Evolutionary conservation across 2,797 vertebrate species (phyloP).

Genomic region (Bradypodion ventrale): DNA sequence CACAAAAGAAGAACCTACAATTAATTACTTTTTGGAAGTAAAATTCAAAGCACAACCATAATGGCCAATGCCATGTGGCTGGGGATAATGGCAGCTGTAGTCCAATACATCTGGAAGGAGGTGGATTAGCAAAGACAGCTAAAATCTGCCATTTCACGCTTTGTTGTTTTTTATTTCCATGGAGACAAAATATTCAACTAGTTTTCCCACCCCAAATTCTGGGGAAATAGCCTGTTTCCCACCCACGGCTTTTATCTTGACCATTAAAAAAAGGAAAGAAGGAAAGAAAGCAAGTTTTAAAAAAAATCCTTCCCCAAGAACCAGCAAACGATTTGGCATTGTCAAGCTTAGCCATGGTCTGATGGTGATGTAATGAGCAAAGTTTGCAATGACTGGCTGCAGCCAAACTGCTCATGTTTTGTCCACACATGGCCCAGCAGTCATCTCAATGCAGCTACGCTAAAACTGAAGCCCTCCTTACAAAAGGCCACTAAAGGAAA

Average conservation of each 20-base stretch:
- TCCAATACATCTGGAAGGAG: neutral
- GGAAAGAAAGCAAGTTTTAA: neutral
- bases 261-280: constrained; percentile 47
- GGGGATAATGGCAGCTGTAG: neutral
- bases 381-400: constrained; percentile 78
- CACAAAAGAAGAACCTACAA: too few relatives aligned
- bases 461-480: constrained; percentile 68
- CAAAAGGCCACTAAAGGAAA: constrained; percentile 70
- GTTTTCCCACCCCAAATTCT: constrained; percentile 62
- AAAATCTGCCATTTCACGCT: constrained; percentile 7
- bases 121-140: neutral
- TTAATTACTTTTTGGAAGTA: too few relatives aligned
- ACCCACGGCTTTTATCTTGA: constrained; percentile 65
- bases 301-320: constrained; percentile 57
- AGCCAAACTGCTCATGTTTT: constrained; percentile 79
- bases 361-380: constrained; percentile 77
- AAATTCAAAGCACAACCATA: neutral
- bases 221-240: constrained; percentile 72
- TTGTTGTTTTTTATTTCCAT: constrained; percentile 67
- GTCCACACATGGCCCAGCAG: constrained; percentile 73
- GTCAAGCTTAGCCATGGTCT: constrained; percentile 68
- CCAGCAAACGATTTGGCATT: constrained; percentile 67
- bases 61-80: neutral
- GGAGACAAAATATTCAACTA: constrained; percentile 60
- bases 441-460: constrained; percentile 72